Base-by-base conservation (phyloP, 2,888 invertebrate species). In the Drosophila formosana region DNA sequence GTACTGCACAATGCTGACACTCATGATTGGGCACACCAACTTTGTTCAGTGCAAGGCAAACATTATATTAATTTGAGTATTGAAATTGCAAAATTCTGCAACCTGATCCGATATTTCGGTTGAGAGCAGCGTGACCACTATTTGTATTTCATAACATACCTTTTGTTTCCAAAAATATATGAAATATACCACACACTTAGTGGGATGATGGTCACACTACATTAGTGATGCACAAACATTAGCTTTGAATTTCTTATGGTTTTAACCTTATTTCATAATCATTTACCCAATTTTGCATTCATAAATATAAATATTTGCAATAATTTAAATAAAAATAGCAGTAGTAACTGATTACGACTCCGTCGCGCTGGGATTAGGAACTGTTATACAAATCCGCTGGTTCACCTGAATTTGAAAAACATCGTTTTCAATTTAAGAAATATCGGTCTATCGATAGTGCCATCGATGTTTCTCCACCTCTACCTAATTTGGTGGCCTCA, bases 1-100 rank as follows among this genome's bases (percentile, higher is more conserved):
- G 72, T 91, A 92, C 49, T 90, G 75, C 55, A 91, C 84, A 67
- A 90, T 82, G 75, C 91, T 90, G 34, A 71, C 62, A 66, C 77
- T 81, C 90, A 90, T 90, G 47, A 51, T 50, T 28, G 25, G 18
- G 46, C 13, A 13, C 25, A 26, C 1, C 61, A 58, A 55, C 53
- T 32, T 13, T 8, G 0, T 1, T 39, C 41, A 57, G 32, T 32
- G 37, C 9, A 43, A 25, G 23, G 3, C 34, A 55, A 6, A 34
- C 50, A 60, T 49, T 41, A 34, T 61, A 30, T 58, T 55, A 32
- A 37, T 23, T 30, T 60, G 26, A 26, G 23, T 43, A 30, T 25
- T 52, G 28, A 32, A 43, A 47, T 25, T 57, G 50, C 58, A 73
- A 53, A 37, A 37, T 43, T 7, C 28, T 57, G 55, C 58, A 73